Evolutionary conservation across 1,140 invertebrate genomes (phyloP).

Genomic region (Drosophila willistoni): DNA sequence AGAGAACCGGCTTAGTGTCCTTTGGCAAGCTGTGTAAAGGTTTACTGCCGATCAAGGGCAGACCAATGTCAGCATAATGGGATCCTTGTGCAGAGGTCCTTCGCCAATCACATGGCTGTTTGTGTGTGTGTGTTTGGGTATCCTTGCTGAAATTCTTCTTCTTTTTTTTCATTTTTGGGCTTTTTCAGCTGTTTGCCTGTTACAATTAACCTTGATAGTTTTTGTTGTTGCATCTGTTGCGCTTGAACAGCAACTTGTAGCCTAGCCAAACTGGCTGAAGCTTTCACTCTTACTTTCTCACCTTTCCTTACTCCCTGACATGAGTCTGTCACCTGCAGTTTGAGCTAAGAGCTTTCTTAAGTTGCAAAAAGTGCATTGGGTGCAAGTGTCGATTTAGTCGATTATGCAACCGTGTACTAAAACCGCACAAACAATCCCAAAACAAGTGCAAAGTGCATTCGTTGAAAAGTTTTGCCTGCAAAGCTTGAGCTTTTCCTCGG

Average conservation of each 20-base stretch:
- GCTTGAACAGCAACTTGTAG: conserved; percentile 69
- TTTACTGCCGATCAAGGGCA: conserved; percentile 71
- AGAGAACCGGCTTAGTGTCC: conserved; percentile 1
- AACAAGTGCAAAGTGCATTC: conserved; percentile 34
- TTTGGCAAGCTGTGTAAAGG: conserved; percentile 40
- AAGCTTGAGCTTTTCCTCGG: conserved; percentile 11
- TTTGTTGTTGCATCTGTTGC: conserved; percentile 61
- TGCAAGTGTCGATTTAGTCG: conserved; percentile 22
- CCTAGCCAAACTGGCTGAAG: not conserved
- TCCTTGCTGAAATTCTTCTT: conserved; percentile 9
- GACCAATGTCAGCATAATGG: conserved; percentile 55
- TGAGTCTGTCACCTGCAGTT: conserved; percentile 7
- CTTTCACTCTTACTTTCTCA: conserved; percentile 28
- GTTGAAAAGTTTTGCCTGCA: conserved; percentile 32
- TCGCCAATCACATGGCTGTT: not conserved
- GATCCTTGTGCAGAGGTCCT: conserved; percentile 55
- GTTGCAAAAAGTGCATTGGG: not conserved
- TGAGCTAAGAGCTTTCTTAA: not conserved
- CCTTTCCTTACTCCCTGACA: not conserved
- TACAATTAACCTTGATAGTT: conserved; percentile 1
- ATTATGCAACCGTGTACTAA: conserved; percentile 33
- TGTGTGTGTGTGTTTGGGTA: conserved; percentile 25
- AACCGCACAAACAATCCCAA: too few relatives aligned
- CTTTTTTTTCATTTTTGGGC: conserved; percentile 5
- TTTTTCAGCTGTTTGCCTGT: conserved; percentile 52